These are phyloP conservation scores for Noctua janthe DNA, from an alignment of 2,888 invertebrate genomes.

Conservation along the genomic window DNA sequence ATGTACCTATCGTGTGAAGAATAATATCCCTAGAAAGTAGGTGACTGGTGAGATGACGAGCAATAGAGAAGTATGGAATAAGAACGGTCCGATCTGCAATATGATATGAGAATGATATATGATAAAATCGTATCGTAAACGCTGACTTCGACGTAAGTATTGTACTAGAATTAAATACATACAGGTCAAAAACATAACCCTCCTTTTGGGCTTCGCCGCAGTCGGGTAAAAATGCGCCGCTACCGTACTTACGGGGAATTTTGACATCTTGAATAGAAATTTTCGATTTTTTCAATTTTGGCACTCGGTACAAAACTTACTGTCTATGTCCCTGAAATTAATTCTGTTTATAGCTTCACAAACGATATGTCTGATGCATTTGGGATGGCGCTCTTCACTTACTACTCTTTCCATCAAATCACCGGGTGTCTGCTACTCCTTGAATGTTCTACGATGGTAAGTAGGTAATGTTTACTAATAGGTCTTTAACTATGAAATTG, in stretches of 20 bases:
- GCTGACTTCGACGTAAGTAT: background rate
- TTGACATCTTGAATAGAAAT: too few species aligned
- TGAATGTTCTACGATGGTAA: slow-evolving; percentile 71
- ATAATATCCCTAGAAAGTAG: too few species aligned
- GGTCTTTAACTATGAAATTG: too few species aligned
- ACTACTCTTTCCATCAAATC: slow-evolving; percentile 69
- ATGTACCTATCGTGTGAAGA: too few species aligned
- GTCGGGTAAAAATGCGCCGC: background rate
- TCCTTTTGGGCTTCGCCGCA: too few species aligned
- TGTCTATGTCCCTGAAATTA: background rate
- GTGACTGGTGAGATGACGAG: too few species aligned
- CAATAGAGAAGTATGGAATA: too few species aligned
- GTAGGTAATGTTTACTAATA: slow-evolving; percentile 16
- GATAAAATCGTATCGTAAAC: too few species aligned
- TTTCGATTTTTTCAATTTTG: background rate
- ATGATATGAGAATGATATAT: too few species aligned
- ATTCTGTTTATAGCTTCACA: slow-evolving; percentile 59
- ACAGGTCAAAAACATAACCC: too few species aligned
- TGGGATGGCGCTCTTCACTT: slow-evolving; percentile 65
- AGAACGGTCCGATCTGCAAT: too few species aligned
- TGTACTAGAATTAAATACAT: too few species aligned
- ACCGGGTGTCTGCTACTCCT: slow-evolving; percentile 69
- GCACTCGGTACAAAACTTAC: background rate
- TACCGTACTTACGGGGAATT: background rate
- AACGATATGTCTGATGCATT: slow-evolving; percentile 68